Conservation (phyloP, 2,888 invertebrate species). For the Bellardia pandia region DNA sequence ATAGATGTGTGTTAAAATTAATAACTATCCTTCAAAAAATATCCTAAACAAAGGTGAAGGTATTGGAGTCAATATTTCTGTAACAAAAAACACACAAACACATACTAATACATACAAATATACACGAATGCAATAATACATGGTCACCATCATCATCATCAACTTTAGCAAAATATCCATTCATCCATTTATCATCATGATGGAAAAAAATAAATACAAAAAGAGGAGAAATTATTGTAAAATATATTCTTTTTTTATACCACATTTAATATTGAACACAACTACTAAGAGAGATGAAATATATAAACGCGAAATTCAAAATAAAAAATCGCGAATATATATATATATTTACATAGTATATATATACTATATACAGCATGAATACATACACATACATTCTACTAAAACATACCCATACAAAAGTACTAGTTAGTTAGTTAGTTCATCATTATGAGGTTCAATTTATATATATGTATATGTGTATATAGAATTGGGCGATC, state of each 20-base stretch:
- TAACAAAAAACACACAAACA: not conserved
- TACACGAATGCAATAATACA: conserved; percentile 7
- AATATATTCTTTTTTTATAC: conserved; percentile 46
- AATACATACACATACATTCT: not conserved
- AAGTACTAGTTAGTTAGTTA: not conserved
- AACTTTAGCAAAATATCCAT: not conserved
- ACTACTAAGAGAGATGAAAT: conserved; percentile 36
- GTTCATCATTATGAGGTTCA: conserved; percentile 44
- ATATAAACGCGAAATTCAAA: conserved; percentile 30
- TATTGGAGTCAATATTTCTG: conserved; percentile 28
- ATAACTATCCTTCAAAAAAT: conserved; percentile 26
- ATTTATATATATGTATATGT: not conserved
- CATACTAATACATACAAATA: not conserved
- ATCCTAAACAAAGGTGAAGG: conserved; percentile 57
- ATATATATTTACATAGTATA: not conserved
- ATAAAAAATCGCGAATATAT: conserved; percentile 42
- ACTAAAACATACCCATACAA: not conserved
- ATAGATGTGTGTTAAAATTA: conserved; percentile 12
- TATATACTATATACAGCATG: not conserved
- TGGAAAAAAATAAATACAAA: conserved; percentile 41
- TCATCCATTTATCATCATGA: conserved; percentile 21
- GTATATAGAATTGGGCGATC: conserved; percentile 10
- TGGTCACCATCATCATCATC: conserved; percentile 14
- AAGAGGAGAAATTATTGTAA: conserved; percentile 66
- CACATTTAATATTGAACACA: conserved; percentile 51